A percentile compares a stretch with the other conserved stretches of the same genome.
These are phyloP conservation scores for Corythornis madagascariensis DNA, from an alignment of 2,113 vertebrate species.

Conservation along the genomic window DNA sequence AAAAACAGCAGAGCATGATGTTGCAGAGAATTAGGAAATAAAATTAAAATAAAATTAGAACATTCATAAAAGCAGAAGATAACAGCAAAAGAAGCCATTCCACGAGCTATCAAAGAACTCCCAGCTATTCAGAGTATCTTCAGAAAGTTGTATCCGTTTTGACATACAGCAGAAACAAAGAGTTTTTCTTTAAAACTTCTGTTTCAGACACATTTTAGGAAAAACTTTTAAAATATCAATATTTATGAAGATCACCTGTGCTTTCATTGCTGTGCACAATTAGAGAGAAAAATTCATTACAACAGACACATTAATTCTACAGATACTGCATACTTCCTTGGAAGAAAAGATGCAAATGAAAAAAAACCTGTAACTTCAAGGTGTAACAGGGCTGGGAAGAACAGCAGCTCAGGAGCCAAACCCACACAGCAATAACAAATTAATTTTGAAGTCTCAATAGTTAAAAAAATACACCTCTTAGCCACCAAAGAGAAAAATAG, in stretches of 20 bases:
- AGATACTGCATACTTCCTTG: background rate
- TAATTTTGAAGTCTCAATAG: background rate
- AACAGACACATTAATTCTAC: background rate
- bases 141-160: conserved; percentile 2
- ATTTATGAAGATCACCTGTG: background rate
- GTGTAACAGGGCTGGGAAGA: background rate
- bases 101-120: conserved; percentile 34
- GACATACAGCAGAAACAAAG: background rate
- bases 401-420: background rate
- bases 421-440: background rate
- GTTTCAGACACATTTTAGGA: background rate
- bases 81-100: conserved; percentile 63
- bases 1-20: conserved; percentile 16
- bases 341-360: conserved; percentile 10
- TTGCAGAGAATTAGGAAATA: conserved; percentile 14
- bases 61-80: conserved; percentile 22
- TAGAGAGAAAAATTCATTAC: background rate
- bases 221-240: background rate
- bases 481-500: background rate
- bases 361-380: background rate
- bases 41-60: conserved; percentile 1
- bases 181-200: background rate
- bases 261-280: background rate
- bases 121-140: conserved; percentile 37
- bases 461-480: background rate